Conservation (phyloP, 2,113 vertebrate genomes). For the Thalassarche chlororhynchos region DNA sequence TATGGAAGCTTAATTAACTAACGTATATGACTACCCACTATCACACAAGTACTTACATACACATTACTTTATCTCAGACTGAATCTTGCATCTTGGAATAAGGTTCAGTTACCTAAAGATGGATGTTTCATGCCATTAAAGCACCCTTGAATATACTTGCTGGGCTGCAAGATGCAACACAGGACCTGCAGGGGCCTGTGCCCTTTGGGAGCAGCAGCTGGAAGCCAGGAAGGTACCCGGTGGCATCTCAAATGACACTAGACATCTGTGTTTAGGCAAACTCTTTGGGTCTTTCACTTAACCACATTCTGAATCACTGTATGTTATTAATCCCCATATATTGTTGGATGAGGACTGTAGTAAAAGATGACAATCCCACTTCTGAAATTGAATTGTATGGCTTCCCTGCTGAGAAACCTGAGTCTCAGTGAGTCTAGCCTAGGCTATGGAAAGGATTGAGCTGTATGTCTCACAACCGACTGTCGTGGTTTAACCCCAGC, state of each 20-base stretch:
- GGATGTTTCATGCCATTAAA: background rate
- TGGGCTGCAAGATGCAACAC: background rate
- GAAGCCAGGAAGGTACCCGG: background rate
- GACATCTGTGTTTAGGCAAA: background rate
- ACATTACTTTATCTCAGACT: background rate
- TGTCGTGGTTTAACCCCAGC: no score
- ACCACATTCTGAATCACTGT: background rate
- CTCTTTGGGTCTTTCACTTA: background rate
- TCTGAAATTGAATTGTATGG: background rate
- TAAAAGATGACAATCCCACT: background rate
- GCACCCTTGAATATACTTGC: rapidly evolving
- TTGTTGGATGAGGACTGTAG: background rate
- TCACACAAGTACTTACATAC: background rate
- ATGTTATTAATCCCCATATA: background rate
- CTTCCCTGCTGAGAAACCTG: background rate
- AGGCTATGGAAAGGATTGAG: background rate
- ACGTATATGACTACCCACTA: background rate
- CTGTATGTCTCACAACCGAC: background rate
- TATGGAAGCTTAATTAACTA: background rate
- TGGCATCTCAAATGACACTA: background rate
- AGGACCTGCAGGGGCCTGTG: background rate
- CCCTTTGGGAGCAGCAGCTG: background rate
- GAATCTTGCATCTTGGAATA: background rate
- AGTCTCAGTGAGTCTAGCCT: background rate
- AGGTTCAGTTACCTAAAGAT: background rate